A percentile compares a stretch with the other conserved stretches of the same genome.
phyloP scores from a whole-genome alignment of 2,888 invertebrate species.

The Napeogenes sylphis region DNA sequence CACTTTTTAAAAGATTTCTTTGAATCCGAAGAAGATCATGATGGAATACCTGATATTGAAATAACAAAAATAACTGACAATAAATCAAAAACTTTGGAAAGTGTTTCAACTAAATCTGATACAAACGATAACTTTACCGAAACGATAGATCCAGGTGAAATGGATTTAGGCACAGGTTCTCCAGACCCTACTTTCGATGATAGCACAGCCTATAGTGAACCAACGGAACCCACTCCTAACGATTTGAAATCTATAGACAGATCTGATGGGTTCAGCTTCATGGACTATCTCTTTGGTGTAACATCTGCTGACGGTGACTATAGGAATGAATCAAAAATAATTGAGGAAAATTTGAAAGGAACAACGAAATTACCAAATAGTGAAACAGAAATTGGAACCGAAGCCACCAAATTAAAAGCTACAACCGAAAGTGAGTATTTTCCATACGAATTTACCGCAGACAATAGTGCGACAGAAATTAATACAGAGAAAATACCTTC shows the following conservation, averaged over 20 bases:
- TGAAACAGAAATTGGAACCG: slow-evolving; percentile 37
- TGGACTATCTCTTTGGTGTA: slow-evolving; percentile 67
- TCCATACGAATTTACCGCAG: slow-evolving; percentile 66
- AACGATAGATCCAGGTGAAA: slow-evolving; percentile 51
- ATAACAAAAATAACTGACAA: slow-evolving; percentile 49
- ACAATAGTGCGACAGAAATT: slow-evolving; percentile 34
- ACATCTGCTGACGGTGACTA: slow-evolving; percentile 46
- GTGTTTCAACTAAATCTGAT: slow-evolving; percentile 29
- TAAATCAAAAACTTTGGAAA: slow-evolving; percentile 29
- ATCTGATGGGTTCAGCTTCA: slow-evolving; percentile 59
- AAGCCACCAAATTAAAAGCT: slow-evolving; percentile 43
- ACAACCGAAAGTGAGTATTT: slow-evolving; percentile 63
- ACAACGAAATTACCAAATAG: slow-evolving; percentile 31
- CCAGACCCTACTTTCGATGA: slow-evolving; percentile 60
- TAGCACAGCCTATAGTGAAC: slow-evolving; percentile 47
- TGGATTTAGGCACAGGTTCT: slow-evolving; percentile 63
- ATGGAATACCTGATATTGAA: slow-evolving; percentile 46
- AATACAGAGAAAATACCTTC: slow-evolving; percentile 34
- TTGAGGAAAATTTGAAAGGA: slow-evolving; percentile 24
- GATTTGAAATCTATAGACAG: slow-evolving; percentile 42
- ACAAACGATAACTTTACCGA: slow-evolving; percentile 30
- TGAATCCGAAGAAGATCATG: slow-evolving; percentile 42
- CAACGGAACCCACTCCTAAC: slow-evolving; percentile 51
- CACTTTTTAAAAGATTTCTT: slow-evolving; percentile 56
- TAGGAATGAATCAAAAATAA: slow-evolving; percentile 28